Base-by-base conservation (phyloP, 2,888 invertebrate genomes). In the Torymus auratus region DNA sequence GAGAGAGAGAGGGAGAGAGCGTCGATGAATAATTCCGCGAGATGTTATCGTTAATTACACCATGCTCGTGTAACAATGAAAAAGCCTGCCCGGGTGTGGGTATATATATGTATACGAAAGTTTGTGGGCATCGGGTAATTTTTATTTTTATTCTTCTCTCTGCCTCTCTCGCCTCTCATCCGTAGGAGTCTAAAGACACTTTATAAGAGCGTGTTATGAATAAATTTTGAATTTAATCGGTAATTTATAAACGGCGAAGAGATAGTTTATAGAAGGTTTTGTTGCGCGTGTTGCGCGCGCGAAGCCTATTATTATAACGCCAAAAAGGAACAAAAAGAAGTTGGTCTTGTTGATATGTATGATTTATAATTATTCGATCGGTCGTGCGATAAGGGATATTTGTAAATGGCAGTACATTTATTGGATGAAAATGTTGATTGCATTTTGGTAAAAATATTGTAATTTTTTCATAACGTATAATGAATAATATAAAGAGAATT, bases 31-130 rank as follows among this genome's bases (percentile, higher is more conserved):
- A 87, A 88, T 89, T 87, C 85, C 84, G 83, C 80, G 84, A 88
- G 89, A 89, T 88, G 85, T 84, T 89, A 89, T 89, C 88, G 88
- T 87, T 89, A 89, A 89, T 89, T 89, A 88, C 85, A 87, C 76
- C 80, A 77, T 73, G 69, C 81, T 80, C 84, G 81, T 81, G 79
- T 64, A 83, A 79, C 73, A 79, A 79, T 79, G 73, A 62, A 61
- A 68, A 73, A 56, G 68, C 2, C 68, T 20, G 23, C 13, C 64
- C 80, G 79, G 65, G 71, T 60, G 62, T 78, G 28, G 28, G 28
- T 28, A 28, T 28, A 4, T 28, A 28, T 28, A 28, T 28, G 4
- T 28, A 28, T 28, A 28, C 28, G 28, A 28, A 28, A 28, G 28
- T 55, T 64, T 55, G 28, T 10, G 61, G 28, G 28, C 52, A 17